Percentiles rank a stretch among this genome's conserved stretches.
These are phyloP conservation scores for Prietella phreatophila DNA, from an alignment of 2,113 vertebrate genomes.

Conservation along the genomic window DNA sequence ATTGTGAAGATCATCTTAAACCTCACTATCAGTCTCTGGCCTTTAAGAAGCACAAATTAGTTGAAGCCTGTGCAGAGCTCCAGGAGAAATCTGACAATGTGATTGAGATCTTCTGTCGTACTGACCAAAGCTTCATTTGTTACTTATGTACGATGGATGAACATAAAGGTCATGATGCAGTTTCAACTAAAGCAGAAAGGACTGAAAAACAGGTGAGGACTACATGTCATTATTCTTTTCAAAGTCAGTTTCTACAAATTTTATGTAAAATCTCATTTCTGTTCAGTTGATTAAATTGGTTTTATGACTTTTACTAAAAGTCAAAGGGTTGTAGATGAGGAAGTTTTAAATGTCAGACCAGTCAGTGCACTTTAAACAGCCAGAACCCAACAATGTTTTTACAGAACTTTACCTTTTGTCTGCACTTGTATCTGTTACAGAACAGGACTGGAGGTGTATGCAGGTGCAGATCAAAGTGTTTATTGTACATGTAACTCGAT, in stretches of 20 bases:
- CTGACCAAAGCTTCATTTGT: background rate
- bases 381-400: background rate
- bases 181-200: background rate
- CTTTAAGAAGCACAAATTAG: slow-evolving; percentile 1
- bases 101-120: background rate
- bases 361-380: background rate
- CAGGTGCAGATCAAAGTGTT: no score
- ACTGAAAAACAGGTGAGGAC: slow-evolving; percentile 3
- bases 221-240: background rate
- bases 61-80: background rate
- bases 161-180: background rate
- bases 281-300: background rate
- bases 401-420: background rate
- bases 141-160: background rate
- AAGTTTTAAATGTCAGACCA: background rate
- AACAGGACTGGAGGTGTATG: no score
- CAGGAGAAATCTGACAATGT: background rate
- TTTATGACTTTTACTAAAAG: background rate
- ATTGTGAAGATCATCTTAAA: background rate
- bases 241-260: background rate
- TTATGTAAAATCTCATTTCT: background rate
- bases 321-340: background rate
- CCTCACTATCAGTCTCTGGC: background rate
- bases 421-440: no score
- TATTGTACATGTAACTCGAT: no score